Percentiles rank a stretch among this genome's conserved stretches.
These are phyloP conservation scores for Ditylenchus weischeri DNA, from an alignment of 2,888 invertebrate species.

Conservation along the genomic window DNA sequence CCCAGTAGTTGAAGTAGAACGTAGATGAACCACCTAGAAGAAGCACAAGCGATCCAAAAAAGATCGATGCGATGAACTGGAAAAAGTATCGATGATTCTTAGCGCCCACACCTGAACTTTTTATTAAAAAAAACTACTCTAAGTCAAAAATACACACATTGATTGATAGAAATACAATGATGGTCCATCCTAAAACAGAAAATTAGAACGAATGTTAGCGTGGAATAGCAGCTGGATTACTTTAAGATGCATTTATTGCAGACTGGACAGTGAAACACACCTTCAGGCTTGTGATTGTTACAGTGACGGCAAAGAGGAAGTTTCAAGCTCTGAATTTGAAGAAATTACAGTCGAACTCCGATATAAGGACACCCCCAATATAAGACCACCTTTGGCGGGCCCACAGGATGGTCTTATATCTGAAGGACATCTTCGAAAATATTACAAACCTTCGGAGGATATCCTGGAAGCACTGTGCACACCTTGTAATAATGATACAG, in stretches of 20 bases:
- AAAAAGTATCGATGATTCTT: conserved; percentile 37
- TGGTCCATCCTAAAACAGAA: conserved; percentile 31
- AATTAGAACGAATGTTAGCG: too few species aligned
- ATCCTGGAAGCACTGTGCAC: conserved; percentile 31
- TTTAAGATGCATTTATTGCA: conserved; percentile 34
- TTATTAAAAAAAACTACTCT: too few species aligned
- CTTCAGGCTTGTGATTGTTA: conserved; percentile 32
- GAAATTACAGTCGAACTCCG: too few species aligned
- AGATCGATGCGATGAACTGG: conserved; percentile 33
- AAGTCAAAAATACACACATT: conserved; percentile 13
- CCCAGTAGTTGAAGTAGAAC: conserved; percentile 37
- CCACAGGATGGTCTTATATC: too few species aligned
- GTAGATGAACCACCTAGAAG: conserved; percentile 28
- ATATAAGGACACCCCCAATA: too few species aligned
- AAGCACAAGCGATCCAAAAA: conserved; percentile 30
- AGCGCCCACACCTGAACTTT: conserved; percentile 32
- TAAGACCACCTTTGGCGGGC: too few species aligned
- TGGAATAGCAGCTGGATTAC: too few species aligned
- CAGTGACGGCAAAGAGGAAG: conserved; percentile 30
- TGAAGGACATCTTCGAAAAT: too few species aligned
- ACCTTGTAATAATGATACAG: conserved; percentile 35
- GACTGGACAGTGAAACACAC: conserved; percentile 36
- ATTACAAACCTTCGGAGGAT: conserved; percentile 26
- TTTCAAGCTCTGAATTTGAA: conserved; percentile 24
- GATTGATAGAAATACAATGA: conserved; percentile 40